Evolutionary conservation across 2,888 invertebrate species (phyloP).

Genomic region (Muschampia plurimacula): DNA sequence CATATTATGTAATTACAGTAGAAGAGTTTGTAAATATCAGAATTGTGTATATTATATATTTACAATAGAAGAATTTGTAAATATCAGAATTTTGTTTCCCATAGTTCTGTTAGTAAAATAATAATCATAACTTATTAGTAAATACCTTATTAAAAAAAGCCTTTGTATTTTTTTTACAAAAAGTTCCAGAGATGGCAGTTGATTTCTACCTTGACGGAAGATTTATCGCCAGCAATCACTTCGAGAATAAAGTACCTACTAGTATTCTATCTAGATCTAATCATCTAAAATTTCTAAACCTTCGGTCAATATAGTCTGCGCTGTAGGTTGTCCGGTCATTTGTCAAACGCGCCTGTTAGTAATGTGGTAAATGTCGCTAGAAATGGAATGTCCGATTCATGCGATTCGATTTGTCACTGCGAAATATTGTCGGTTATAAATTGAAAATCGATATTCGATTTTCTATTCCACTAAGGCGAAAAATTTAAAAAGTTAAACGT

Average conservation of each 20-base stretch:
- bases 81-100: too few relatives aligned
- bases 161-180: not conserved
- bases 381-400: slow-evolving; percentile 25
- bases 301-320: slow-evolving; percentile 14
- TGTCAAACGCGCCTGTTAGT: slow-evolving; percentile 45
- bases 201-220: slow-evolving; percentile 5
- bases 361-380: slow-evolving; percentile 8
- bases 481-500: not conserved
- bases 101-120: too few relatives aligned
- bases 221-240: slow-evolving; percentile 25
- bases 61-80: too few relatives aligned
- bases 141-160: too few relatives aligned
- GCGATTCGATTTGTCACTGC: slow-evolving; percentile 34
- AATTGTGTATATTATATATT: too few relatives aligned
- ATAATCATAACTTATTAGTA: too few relatives aligned
- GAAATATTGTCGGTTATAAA: slow-evolving; percentile 29
- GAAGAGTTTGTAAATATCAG: too few relatives aligned
- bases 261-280: slow-evolving; percentile 25
- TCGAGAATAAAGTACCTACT: slow-evolving; percentile 14
- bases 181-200: not conserved
- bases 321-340: slow-evolving; percentile 45
- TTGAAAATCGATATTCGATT: slow-evolving; percentile 34
- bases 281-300: slow-evolving; percentile 1
- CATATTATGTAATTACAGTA: too few relatives aligned
- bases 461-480: not conserved